Base-by-base conservation (phyloP, 2,113 vertebrate genomes). In the Peromyscus leucopus region DNA sequence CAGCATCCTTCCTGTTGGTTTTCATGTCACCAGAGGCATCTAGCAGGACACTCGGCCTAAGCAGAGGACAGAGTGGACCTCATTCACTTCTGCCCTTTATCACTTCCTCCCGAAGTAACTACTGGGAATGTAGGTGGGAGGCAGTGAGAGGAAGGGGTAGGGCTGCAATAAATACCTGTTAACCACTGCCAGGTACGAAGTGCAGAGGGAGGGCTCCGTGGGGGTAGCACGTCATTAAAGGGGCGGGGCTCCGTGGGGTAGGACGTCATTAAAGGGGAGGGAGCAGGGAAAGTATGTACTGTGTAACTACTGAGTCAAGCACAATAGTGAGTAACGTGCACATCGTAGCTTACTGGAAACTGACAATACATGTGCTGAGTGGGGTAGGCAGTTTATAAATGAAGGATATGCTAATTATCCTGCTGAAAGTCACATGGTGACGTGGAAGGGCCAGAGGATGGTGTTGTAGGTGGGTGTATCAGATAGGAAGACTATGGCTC, bases 281-380 rank as follows among this genome's bases (percentile, higher is more conserved):
- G 51, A 67, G 83, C 12, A 78, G 55, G 78, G 36, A 83, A 95
- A 92, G 61, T 39, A 69, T 67, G 46, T 31, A 61, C 76, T 91
- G 71, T 63, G 65, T 48, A 96, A 95, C 11, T 42, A n/a, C 6
- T 71, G 85, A 96, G 71, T 89, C 63, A 96, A 75, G 51, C 63
- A 74, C 71, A 55, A 5, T 92, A 59, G 89, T 80, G 72, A 55
- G 42, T 31, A 80, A 46, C 31, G 59, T 63, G 59, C 1, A 42
- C 19, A 65, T 55, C 42, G 88, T 24, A 91, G 55, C 33, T 48
- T 90, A 90, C 11, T 90, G 65, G 65, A 80, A 86, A n/a, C 24
- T 51, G 57, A 83, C 51, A 93, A 79, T 79, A 71, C 59, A 13
- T 10, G 8, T 28, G 13, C 79, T 75, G 26, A 36, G 10, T 59